Conservation (phyloP, 1,140 invertebrate genomes). For the Brachionus calyciflorus region DNA sequence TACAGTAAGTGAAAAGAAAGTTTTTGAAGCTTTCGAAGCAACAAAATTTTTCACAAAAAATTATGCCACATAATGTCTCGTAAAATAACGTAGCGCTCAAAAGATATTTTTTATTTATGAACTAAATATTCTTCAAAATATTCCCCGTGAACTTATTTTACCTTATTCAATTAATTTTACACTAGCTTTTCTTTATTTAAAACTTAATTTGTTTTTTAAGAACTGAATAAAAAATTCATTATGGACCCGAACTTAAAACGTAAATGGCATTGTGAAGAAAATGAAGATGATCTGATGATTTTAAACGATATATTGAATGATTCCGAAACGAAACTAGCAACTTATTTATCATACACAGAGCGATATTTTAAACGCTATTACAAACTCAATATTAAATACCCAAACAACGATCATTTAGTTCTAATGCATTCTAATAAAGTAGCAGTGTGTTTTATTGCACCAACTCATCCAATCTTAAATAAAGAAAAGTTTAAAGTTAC, state of each 20-base stretch:
- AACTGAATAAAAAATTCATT: no score
- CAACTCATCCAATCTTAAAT: conserved; percentile 24
- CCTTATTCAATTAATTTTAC: no score
- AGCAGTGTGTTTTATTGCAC: conserved; percentile 28
- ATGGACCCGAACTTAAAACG: conserved; percentile 25
- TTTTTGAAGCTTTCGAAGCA: no score
- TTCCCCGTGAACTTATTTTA: no score
- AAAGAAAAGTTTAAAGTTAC: not conserved
- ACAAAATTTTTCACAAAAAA: no score
- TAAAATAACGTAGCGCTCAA: no score
- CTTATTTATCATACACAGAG: conserved; percentile 37
- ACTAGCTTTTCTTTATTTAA: no score
- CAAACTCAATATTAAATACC: conserved; percentile 10
- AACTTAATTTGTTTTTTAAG: no score
- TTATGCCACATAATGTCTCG: no score
- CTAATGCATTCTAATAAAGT: conserved; percentile 42
- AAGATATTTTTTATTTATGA: no score
- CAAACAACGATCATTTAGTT: conserved; percentile 23
- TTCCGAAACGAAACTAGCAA: conserved; percentile 23
- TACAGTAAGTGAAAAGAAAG: no score
- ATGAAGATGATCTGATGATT: conserved; percentile 43
- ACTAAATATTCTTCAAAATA: no score
- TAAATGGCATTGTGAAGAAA: conserved; percentile 35
- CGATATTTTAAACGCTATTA: conserved; percentile 43
- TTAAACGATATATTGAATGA: not conserved